These are phyloP conservation scores for Xiphydria camelus DNA, from an alignment of 2,888 invertebrate genomes.

Conservation along the genomic window DNA sequence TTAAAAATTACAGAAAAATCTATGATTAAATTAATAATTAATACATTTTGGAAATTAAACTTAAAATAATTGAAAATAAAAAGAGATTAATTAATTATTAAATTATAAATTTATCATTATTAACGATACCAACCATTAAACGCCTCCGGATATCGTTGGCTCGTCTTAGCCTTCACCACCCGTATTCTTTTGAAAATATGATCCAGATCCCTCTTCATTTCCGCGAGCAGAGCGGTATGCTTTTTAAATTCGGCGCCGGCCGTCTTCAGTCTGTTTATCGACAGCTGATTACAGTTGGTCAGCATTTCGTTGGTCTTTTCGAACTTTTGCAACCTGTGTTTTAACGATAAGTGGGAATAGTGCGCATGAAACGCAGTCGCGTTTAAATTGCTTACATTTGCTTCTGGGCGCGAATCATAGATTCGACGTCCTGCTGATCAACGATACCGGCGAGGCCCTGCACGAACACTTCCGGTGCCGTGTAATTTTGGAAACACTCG, in stretches of 20 bases:
- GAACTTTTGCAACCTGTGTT: conserved; percentile 92
- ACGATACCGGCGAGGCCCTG: conserved; percentile 90
- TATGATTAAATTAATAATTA: no score
- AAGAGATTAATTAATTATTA: conserved; percentile 5
- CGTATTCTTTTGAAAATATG: conserved; percentile 92
- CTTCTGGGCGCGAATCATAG: conserved; percentile 88
- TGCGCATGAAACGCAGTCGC: no score
- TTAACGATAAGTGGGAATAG: no score
- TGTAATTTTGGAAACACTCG: conserved; percentile 88
- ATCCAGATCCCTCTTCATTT: conserved; percentile 94
- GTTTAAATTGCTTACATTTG: conserved; percentile 73
- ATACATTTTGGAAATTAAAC: no score
- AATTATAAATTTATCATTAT: conserved; percentile 1
- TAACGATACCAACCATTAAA: conserved; percentile 45
- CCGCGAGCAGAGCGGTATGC: conserved; percentile 82
- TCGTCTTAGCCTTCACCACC: conserved; percentile 77
- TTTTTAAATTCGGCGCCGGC: conserved; percentile 88
- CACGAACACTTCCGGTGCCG: conserved; percentile 90
- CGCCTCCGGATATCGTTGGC: conserved; percentile 60
- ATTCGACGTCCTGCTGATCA: conserved; percentile 87
- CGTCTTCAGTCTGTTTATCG: conserved; percentile 81
- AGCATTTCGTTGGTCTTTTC: conserved; percentile 99
- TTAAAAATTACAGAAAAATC: no score
- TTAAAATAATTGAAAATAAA: no score
- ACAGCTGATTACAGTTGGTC: conserved; percentile 93